A percentile compares a stretch with the other conserved stretches of the same genome.
These are phyloP conservation scores for Bellardia pandia DNA, from an alignment of 2,888 invertebrate genomes.

Conservation along the genomic window DNA sequence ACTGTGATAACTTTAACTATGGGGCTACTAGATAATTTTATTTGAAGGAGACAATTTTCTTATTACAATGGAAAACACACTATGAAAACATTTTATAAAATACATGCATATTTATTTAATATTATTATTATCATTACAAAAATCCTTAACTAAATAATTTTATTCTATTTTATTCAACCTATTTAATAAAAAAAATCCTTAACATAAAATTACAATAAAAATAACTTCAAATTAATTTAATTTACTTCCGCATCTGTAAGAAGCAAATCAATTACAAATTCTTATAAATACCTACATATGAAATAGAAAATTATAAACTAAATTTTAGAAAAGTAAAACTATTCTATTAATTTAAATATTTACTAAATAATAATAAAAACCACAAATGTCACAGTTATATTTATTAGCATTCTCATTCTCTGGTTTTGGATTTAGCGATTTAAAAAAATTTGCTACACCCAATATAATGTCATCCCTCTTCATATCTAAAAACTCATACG, in stretches of 20 bases:
- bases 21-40: no score
- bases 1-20: no score
- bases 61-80: no score
- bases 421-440: constrained; percentile 64
- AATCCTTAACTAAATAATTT: not conserved
- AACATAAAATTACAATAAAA: not conserved
- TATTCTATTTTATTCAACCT: no score
- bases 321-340: not conserved
- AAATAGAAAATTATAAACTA: not conserved
- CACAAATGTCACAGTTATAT: constrained; percentile 62
- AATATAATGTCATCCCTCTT: constrained; percentile 68
- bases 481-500: constrained; percentile 73
- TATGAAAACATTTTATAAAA: no score
- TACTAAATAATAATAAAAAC: constrained; percentile 64
- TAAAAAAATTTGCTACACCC: constrained; percentile 67
- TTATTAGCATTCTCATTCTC: constrained; percentile 14
- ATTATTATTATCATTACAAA: not conserved
- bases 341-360: constrained; percentile 40
- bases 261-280: not conserved
- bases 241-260: not conserved
- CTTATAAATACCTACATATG: not conserved
- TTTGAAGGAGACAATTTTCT: no score
- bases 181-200: no score
- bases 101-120: not conserved
- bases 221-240: not conserved